These are phyloP conservation scores for Poeciliopsis paucimaculata DNA, from an alignment of 2,797 vertebrate genomes.

Conservation along the genomic window DNA sequence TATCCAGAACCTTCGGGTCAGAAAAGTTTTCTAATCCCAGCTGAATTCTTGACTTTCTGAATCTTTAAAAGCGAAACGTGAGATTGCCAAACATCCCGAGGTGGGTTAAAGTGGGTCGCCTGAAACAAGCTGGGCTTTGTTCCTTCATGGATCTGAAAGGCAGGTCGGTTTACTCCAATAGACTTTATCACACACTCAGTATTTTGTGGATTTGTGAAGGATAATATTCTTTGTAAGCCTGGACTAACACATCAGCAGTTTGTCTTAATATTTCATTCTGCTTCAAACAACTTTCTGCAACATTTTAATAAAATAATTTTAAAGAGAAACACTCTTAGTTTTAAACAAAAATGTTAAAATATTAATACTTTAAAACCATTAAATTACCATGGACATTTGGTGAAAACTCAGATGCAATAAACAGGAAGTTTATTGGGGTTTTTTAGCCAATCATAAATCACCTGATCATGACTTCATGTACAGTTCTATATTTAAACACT, in stretches of 20 bases:
- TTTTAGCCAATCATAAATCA: background rate
- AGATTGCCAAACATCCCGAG: background rate
- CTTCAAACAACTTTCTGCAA: background rate
- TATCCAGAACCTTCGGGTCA: constrained; percentile 31
- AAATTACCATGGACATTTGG: background rate
- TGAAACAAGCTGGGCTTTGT: constrained; percentile 3
- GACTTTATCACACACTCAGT: background rate
- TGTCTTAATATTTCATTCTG: background rate
- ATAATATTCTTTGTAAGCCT: background rate
- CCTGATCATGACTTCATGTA: background rate
- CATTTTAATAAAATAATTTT: background rate
- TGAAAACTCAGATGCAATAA: background rate
- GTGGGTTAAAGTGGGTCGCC: background rate
- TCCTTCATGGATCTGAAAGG: constrained; percentile 16
- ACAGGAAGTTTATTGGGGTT: background rate
- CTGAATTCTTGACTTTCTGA: background rate
- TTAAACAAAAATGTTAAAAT: background rate
- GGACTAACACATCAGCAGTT: background rate
- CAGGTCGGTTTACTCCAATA: no score
- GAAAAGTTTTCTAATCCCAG: constrained; percentile 21
- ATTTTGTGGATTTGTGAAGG: background rate
- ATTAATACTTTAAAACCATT: background rate
- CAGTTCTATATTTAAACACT: background rate
- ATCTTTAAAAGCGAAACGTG: constrained; percentile 1
- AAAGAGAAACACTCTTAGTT: background rate